These are phyloP conservation scores for Procambarus virginalis DNA, from an alignment of 1,140 invertebrate genomes.

Conservation along the genomic window DNA sequence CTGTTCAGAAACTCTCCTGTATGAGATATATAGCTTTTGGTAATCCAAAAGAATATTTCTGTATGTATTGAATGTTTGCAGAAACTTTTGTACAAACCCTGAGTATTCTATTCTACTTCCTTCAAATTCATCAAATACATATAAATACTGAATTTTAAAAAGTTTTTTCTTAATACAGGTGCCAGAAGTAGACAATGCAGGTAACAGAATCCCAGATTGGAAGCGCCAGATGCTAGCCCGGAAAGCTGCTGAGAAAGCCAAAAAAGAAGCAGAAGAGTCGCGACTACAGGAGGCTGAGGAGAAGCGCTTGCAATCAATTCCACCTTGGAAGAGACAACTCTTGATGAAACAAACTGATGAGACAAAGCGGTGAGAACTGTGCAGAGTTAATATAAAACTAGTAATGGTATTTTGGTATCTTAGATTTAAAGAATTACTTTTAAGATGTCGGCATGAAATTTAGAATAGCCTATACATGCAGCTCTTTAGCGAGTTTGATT, in stretches of 20 bases:
- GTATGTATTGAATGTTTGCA: too few relatives aligned
- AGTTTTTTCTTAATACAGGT: constrained; percentile 78
- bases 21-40: too few relatives aligned
- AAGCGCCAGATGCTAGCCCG: constrained; percentile 95
- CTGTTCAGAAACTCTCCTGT: too few relatives aligned
- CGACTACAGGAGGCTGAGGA: constrained; percentile 88
- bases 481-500: too few relatives aligned
- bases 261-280: constrained; percentile 90
- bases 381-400: not conserved
- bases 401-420: too few relatives aligned
- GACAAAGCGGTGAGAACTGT: constrained; percentile 34
- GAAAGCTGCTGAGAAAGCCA: constrained; percentile 92
- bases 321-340: constrained; percentile 93
- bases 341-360: constrained; percentile 84
- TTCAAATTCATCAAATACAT: too few relatives aligned
- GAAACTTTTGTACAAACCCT: too few relatives aligned
- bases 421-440: too few relatives aligned
- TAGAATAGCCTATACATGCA: not conserved
- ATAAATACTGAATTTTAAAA: too few relatives aligned
- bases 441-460: not conserved
- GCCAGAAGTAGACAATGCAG: constrained; percentile 90
- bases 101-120: too few relatives aligned
- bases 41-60: too few relatives aligned
- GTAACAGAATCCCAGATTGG: constrained; percentile 92
- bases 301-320: constrained; percentile 88